These are phyloP conservation scores for Drosophila pseudoobscura DNA, from an alignment of 1,140 invertebrate species.

Conservation along the genomic window DNA sequence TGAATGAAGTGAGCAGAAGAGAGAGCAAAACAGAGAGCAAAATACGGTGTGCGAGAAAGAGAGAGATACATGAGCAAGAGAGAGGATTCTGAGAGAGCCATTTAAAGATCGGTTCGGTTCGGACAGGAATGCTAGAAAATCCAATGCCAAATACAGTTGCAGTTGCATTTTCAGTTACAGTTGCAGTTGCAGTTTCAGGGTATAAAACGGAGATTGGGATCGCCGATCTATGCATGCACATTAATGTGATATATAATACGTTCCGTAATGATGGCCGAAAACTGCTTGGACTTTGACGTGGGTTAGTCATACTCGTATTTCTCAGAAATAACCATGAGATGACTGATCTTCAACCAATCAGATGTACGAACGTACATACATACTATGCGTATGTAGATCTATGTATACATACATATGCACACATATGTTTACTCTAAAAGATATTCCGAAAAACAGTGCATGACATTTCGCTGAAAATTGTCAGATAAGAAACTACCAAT, in stretches of 20 bases:
- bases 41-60: not conserved
- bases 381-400: not conserved
- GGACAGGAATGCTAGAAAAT: not conserved
- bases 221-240: no score
- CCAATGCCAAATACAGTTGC: no score
- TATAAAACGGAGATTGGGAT: no score
- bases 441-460: not conserved
- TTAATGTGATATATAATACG: no score
- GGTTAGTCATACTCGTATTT: not conserved
- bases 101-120: conserved; percentile 13
- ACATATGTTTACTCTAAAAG: not conserved
- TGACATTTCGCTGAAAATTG: not conserved
- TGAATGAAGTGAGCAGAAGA: conserved; percentile 1
- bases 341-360: not conserved
- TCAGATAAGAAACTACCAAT: no score
- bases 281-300: no score
- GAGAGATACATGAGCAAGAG: conserved; percentile 3
- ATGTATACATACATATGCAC: conserved; percentile 1
- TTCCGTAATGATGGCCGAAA: no score
- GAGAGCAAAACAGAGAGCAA: conserved; percentile 3
- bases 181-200: no score
- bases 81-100: not conserved
- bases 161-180: no score
- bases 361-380: not conserved
- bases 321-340: not conserved